Conservation (phyloP, 2,797 vertebrate species). For the Lutjanus argentimaculatus region DNA sequence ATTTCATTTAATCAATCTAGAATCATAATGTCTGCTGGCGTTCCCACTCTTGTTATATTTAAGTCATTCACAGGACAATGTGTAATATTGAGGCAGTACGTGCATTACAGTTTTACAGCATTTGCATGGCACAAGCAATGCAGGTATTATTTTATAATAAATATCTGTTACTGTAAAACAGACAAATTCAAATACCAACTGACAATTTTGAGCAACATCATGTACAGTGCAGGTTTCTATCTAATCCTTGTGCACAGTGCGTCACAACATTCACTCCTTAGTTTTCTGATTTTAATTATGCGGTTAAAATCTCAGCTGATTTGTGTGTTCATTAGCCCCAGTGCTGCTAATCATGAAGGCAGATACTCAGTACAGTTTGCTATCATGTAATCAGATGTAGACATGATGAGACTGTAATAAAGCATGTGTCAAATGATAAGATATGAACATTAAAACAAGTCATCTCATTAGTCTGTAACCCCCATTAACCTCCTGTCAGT, state of each 20-base stretch:
- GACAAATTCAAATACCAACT: background rate
- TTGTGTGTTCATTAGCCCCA: background rate
- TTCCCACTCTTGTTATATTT: background rate
- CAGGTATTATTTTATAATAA: background rate
- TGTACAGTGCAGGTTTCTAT: background rate
- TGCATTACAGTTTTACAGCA: background rate
- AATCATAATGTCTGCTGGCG: background rate
- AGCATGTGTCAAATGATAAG: background rate
- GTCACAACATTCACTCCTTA: background rate
- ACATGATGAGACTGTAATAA: background rate
- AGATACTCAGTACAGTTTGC: slow-evolving; percentile 2
- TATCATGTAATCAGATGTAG: slow-evolving; percentile 22
- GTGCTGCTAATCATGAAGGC: background rate
- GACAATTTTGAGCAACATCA: background rate
- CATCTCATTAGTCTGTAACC: background rate
- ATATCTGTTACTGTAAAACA: slow-evolving; percentile 8
- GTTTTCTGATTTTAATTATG: background rate
- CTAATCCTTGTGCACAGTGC: background rate
- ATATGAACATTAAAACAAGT: background rate
- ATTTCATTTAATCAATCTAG: slow-evolving; percentile 23
- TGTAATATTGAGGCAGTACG: background rate
- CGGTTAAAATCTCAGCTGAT: background rate
- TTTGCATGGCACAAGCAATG: background rate
- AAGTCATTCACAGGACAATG: background rate
- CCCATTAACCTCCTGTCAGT: background rate